Evolutionary conservation across 2,888 invertebrate species (phyloP).

Genomic region (Poecilus cupreus): DNA sequence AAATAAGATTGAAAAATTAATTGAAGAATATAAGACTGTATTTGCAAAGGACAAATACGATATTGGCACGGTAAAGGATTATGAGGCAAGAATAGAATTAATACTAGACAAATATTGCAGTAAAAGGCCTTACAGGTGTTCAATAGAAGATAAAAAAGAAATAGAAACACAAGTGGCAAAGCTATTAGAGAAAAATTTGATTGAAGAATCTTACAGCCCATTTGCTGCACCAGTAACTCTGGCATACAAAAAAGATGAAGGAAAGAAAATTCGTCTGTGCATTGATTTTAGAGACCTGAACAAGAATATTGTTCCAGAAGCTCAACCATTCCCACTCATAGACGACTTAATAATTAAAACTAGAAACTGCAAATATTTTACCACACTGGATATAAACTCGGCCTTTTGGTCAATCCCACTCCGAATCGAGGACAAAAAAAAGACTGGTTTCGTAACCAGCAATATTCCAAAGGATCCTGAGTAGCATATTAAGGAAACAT

Average conservation of each 20-base stretch:
- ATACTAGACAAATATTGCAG: slow-evolving; percentile 61
- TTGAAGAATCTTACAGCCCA: slow-evolving; percentile 63
- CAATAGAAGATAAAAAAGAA: too few species aligned
- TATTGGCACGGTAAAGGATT: slow-evolving; percentile 63
- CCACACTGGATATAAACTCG: slow-evolving; percentile 67
- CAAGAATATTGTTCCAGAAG: slow-evolving; percentile 65
- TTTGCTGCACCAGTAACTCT: slow-evolving; percentile 64
- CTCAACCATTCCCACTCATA: slow-evolving; percentile 67
- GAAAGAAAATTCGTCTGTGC: slow-evolving; percentile 66
- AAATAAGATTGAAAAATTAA: slow-evolving; percentile 60
- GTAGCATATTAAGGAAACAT: slow-evolving; percentile 61
- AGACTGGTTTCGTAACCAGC: slow-evolving; percentile 63
- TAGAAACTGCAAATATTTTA: slow-evolving; percentile 66
- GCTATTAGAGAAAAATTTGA: too few species aligned
- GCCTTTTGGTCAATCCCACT: slow-evolving; percentile 69
- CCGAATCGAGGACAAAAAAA: slow-evolving; percentile 66
- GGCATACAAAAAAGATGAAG: slow-evolving; percentile 64
- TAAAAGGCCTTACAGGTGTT: too few species aligned
- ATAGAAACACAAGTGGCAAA: too few species aligned
- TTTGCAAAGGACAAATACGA: slow-evolving; percentile 65
- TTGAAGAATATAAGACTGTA: slow-evolving; percentile 62
- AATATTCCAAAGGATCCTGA: slow-evolving; percentile 62
- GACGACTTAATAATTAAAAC: slow-evolving; percentile 66
- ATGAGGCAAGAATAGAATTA: slow-evolving; percentile 63
- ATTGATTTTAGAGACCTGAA: slow-evolving; percentile 61